Evolutionary conservation across 1,140 invertebrate species (phyloP).

Genomic region (Papilio aristodemus): DNA sequence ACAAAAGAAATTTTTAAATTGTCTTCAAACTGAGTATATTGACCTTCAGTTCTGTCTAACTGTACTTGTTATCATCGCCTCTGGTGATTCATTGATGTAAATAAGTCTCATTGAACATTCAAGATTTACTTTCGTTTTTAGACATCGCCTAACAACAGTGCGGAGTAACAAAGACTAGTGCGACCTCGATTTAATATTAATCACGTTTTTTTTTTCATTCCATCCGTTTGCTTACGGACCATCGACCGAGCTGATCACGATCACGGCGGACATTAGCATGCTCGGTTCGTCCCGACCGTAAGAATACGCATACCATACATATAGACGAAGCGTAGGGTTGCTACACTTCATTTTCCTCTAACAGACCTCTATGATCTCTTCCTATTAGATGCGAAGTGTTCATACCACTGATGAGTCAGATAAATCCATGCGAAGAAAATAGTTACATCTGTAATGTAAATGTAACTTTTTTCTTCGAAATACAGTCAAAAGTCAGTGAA

Average conservation of each 20-base stretch:
- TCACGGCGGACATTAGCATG: conserved; percentile 8
- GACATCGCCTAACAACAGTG: neutral
- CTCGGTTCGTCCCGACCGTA: neutral
- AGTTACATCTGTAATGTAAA: too few species aligned
- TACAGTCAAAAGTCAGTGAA: too few species aligned
- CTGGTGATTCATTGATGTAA: neutral
- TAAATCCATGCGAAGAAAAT: too few species aligned
- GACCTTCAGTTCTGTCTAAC: neutral
- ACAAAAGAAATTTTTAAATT: too few species aligned
- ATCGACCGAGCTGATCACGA: conserved; percentile 24
- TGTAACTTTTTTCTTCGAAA: too few species aligned
- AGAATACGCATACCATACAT: conserved; percentile 19
- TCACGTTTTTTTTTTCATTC: conserved; percentile 23
- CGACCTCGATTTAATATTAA: conserved; percentile 28
- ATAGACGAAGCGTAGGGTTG: conserved; percentile 12
- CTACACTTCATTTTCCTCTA: conserved; percentile 18
- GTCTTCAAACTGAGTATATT: too few species aligned
- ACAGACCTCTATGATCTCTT: conserved; percentile 19
- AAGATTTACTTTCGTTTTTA: neutral
- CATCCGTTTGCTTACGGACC: conserved; percentile 22
- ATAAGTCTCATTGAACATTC: neutral
- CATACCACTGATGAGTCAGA: neutral
- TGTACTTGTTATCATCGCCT: neutral
- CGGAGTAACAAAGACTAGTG: conserved; percentile 12
- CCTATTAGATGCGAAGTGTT: conserved; percentile 6